Conservation (phyloP, 2,113 vertebrate species). For the Spheniscus mendiculus region DNA sequence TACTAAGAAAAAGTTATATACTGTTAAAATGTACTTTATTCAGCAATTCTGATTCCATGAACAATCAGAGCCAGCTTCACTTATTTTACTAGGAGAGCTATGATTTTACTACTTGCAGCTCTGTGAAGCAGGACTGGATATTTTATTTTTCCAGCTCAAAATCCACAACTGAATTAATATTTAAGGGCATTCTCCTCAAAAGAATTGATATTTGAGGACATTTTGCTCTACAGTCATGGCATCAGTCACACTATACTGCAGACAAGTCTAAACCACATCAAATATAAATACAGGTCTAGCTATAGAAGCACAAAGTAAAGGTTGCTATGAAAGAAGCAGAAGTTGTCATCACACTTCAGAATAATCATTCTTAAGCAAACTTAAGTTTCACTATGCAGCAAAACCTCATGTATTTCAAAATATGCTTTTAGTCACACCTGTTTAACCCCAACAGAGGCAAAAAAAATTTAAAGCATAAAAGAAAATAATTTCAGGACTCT, state of each 20-base stretch:
- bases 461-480: neutral
- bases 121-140: neutral
- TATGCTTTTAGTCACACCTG: neutral
- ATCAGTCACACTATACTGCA: neutral
- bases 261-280: neutral
- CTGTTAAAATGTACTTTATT: neutral
- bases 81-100: neutral
- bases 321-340: neutral
- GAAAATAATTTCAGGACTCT: neutral
- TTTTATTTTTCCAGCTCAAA: neutral
- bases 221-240: neutral
- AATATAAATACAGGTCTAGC: neutral
- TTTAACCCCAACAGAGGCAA: neutral
- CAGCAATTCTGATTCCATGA: neutral
- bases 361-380: neutral
- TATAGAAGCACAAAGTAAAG: neutral
- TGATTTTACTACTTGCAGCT: neutral
- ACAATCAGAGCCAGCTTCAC: neutral
- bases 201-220: neutral
- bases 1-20: neutral
- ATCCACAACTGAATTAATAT: neutral
- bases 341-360: neutral
- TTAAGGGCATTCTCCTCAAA: neutral
- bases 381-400: neutral
- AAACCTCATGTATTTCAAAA: neutral